Percentiles rank a stretch among this genome's conserved stretches.
Conservation (phyloP, 2,113 vertebrate species). For the Cariama cristata region DNA sequence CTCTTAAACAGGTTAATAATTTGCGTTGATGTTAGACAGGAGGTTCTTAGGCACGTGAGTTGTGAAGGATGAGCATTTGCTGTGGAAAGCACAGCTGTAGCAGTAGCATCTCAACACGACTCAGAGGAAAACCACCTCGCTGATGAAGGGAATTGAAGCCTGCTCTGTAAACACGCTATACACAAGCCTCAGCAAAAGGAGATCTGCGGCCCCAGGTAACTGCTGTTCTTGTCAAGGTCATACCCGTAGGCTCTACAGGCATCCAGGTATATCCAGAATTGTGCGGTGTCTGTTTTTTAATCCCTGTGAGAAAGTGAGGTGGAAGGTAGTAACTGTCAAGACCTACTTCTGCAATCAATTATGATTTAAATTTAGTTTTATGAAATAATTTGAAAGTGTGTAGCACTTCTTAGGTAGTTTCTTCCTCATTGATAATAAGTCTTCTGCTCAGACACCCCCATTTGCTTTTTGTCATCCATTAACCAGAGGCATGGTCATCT, state of each 20-base stretch:
- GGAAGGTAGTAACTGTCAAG: neutral
- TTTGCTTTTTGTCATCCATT: neutral
- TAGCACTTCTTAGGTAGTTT: neutral
- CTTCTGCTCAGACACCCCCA: neutral
- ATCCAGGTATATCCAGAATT: neutral
- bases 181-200: neutral
- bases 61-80: neutral
- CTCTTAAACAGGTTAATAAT: neutral
- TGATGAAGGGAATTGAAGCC: neutral
- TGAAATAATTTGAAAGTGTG: neutral
- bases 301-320: neutral
- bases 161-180: neutral
- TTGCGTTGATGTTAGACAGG: neutral
- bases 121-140: neutral
- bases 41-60: neutral
- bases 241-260: neutral
- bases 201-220: neutral
- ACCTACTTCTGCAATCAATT: neutral
- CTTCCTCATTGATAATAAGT: neutral
- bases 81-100: neutral
- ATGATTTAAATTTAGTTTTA: neutral
- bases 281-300: accelerated
- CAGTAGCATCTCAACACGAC: neutral
- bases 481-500: neutral
- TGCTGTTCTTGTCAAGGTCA: neutral